phyloP scores from a whole-genome alignment of 2,888 invertebrate genomes.

The Dione vanillae region DNA sequence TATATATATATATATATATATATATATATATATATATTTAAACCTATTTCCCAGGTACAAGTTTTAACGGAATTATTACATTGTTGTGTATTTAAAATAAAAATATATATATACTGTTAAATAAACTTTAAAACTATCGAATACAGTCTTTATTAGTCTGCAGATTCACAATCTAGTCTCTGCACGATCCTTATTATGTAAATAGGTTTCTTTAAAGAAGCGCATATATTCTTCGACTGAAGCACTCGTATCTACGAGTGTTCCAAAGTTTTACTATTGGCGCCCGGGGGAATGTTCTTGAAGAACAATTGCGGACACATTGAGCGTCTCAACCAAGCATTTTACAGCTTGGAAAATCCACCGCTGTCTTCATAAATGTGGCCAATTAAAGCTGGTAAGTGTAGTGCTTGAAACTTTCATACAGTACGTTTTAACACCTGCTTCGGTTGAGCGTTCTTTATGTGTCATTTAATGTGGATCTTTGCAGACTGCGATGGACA shows the following conservation, averaged over 20 bases:
- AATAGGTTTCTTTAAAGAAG: constrained; percentile 41
- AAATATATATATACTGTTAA: background rate
- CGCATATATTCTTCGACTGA: constrained; percentile 43
- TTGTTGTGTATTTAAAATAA: background rate
- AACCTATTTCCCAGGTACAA: background rate
- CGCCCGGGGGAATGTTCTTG: constrained; percentile 44
- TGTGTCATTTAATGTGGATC: constrained; percentile 9
- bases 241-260: constrained; percentile 38
- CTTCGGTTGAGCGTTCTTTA: background rate
- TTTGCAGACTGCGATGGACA: background rate
- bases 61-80: background rate
- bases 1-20: too few relatives aligned
- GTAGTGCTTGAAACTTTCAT: constrained; percentile 32
- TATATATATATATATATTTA: too few relatives aligned
- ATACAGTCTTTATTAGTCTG: constrained; percentile 3
- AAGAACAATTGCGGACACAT: constrained; percentile 46
- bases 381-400: constrained; percentile 37
- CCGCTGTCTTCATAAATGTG: constrained; percentile 42
- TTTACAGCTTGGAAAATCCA: constrained; percentile 41
- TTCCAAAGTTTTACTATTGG: constrained; percentile 52
- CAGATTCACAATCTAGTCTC: constrained; percentile 15
- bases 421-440: constrained; percentile 27
- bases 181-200: constrained; percentile 25
- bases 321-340: constrained; percentile 40
- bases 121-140: background rate